Evolutionary conservation across 2,797 vertebrate genomes (phyloP).

Genomic region (Aphelocoma californica): DNA sequence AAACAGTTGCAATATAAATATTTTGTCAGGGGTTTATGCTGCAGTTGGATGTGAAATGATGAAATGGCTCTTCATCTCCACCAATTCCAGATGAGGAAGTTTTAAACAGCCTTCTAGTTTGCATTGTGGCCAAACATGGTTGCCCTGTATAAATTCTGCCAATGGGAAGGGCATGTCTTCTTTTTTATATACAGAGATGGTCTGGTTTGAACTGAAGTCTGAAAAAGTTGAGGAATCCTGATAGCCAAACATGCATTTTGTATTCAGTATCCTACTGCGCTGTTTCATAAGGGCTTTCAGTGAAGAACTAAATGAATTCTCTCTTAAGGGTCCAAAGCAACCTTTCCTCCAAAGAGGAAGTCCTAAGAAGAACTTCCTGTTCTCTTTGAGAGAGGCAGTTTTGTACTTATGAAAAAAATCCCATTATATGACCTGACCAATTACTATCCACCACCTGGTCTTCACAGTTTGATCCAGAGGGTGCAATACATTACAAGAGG

Average conservation of each 20-base stretch:
- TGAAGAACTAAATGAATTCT: background rate
- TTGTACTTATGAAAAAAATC: background rate
- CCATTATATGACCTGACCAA: background rate
- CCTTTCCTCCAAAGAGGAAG: background rate
- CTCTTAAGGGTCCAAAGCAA: background rate
- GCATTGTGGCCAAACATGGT: background rate
- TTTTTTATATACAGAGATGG: background rate
- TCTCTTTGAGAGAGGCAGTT: background rate
- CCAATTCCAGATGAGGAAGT: background rate
- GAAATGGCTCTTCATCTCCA: background rate
- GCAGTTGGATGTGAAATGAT: background rate
- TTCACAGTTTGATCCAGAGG: background rate
- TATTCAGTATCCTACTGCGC: background rate
- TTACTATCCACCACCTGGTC: background rate
- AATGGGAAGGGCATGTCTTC: background rate
- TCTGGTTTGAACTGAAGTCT: background rate
- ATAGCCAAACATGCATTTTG: background rate
- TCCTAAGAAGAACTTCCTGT: background rate
- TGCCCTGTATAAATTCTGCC: background rate
- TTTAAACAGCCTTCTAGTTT: background rate
- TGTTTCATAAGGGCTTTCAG: background rate
- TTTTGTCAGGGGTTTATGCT: background rate
- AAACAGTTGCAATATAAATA: background rate
- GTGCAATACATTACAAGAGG: background rate
- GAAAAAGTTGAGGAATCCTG: background rate